Evolutionary conservation across 2,797 vertebrate genomes (phyloP).

Genomic region (Oreochromis mossambicus): DNA sequence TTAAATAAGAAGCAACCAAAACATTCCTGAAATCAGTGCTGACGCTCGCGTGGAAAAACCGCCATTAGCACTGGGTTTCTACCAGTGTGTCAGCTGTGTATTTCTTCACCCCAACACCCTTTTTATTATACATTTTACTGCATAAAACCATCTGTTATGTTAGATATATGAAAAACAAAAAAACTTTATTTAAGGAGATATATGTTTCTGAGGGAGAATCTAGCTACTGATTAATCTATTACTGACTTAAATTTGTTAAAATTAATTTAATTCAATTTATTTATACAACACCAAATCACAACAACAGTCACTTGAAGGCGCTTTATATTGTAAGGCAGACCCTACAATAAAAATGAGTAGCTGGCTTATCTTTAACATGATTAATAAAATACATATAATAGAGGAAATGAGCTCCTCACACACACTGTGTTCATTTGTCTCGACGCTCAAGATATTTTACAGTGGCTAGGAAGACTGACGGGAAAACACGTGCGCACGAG

Average conservation of each 20-base stretch:
- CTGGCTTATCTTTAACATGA: neutral
- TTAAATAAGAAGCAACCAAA: neutral
- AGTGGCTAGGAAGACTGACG: neutral
- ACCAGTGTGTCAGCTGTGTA: neutral
- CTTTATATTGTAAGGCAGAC: neutral
- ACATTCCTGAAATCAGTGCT: neutral
- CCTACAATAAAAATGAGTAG: neutral
- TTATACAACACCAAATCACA: neutral
- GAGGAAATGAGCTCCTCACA: neutral
- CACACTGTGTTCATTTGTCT: slow-evolving; percentile 16
- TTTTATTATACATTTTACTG: neutral
- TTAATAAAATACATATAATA: neutral
- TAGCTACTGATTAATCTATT: neutral
- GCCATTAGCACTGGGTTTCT: neutral
- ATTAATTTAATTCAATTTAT: fast-evolving
- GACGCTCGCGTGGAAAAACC: fast-evolving
- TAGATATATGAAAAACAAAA: neutral
- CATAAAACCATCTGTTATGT: neutral
- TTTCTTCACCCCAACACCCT: neutral
- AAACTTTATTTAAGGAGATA: neutral
- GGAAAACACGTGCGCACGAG: slow-evolving; percentile 6
- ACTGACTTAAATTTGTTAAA: neutral
- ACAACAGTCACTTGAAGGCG: neutral
- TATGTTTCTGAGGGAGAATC: neutral
- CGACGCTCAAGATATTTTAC: slow-evolving; percentile 20